Evolutionary conservation across 1,140 invertebrate genomes (phyloP).

Genomic region (Eubasilissa regina): DNA sequence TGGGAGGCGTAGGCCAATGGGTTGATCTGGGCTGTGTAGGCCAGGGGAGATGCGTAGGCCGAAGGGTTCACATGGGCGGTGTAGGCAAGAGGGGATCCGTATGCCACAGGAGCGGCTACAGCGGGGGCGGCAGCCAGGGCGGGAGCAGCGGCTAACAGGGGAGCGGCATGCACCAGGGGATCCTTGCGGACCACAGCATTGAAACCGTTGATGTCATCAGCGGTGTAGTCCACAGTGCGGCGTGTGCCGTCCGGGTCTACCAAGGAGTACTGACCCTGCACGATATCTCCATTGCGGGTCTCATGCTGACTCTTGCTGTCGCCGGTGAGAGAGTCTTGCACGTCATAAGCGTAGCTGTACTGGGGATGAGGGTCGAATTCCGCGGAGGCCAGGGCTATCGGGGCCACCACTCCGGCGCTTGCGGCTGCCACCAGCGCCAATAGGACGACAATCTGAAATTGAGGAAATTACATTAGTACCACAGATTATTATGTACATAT

Average conservation of each 20-base stretch:
- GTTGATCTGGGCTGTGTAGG: slow-evolving; percentile 56
- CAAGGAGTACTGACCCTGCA: slow-evolving; percentile 75
- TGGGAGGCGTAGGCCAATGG: slow-evolving; percentile 53
- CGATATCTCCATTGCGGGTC: slow-evolving; percentile 75
- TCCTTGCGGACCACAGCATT: slow-evolving; percentile 60
- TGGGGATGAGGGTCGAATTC: slow-evolving; percentile 68
- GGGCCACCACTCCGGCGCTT: slow-evolving; percentile 56
- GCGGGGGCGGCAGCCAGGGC: slow-evolving; percentile 74
- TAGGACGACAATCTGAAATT: slow-evolving; percentile 63
- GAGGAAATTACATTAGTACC: background rate
- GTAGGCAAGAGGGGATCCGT: slow-evolving; percentile 54
- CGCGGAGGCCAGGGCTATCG: slow-evolving; percentile 57
- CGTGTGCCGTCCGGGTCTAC: slow-evolving; percentile 75
- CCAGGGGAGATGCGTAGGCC: slow-evolving; percentile 57
- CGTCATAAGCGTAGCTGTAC: slow-evolving; percentile 76
- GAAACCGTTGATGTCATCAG: slow-evolving; percentile 74
- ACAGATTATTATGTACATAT: no score
- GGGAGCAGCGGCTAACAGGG: slow-evolving; percentile 63
- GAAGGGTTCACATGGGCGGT: slow-evolving; percentile 26
- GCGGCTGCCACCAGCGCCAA: slow-evolving; percentile 61
- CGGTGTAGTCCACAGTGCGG: slow-evolving; percentile 75
- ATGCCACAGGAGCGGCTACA: slow-evolving; percentile 36
- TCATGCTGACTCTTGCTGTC: slow-evolving; percentile 77
- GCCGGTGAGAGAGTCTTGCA: slow-evolving; percentile 75
- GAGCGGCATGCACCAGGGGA: slow-evolving; percentile 50